Percentiles rank a stretch among this genome's conserved stretches.
Evolutionary conservation across 1,140 invertebrate species (phyloP).

Genomic region (Hesperophylax magnus): DNA sequence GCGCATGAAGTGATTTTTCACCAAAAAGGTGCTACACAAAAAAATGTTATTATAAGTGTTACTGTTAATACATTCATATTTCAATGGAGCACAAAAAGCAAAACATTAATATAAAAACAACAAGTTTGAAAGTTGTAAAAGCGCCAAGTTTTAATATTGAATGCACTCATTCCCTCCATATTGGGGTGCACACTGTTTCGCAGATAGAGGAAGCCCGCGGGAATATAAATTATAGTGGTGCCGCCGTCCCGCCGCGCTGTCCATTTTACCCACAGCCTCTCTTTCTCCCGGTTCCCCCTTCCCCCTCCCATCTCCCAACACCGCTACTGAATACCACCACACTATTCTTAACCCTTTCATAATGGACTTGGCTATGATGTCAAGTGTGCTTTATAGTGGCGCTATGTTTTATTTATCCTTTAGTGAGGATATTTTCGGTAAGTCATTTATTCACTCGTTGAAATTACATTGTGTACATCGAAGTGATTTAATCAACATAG

Average conservation of each 20-base stretch:
- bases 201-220: slow-evolving; percentile 52
- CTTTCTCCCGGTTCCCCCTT: background rate
- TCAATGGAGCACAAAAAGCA: too few species aligned
- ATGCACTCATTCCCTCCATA: slow-evolving; percentile 22
- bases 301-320: background rate
- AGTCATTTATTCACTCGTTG: too few species aligned
- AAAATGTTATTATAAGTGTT: too few species aligned
- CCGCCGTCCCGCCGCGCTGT: slow-evolving; percentile 45
- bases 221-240: slow-evolving; percentile 55
- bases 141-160: slow-evolving; percentile 2
- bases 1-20: too few species aligned
- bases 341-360: slow-evolving; percentile 26
- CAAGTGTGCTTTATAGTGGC: too few species aligned
- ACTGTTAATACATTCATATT: too few species aligned
- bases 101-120: background rate
- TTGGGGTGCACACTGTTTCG: slow-evolving; percentile 22
- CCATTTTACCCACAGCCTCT: slow-evolving; percentile 44
- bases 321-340: background rate
- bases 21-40: too few species aligned
- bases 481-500: too few species aligned
- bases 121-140: background rate
- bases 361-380: slow-evolving; percentile 3
- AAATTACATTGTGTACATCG: too few species aligned
- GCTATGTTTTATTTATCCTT: too few species aligned
- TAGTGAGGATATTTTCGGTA: slow-evolving; percentile 22